Conservation (phyloP, 2,888 invertebrate species). For the Hydroisotoma schaefferi region DNA sequence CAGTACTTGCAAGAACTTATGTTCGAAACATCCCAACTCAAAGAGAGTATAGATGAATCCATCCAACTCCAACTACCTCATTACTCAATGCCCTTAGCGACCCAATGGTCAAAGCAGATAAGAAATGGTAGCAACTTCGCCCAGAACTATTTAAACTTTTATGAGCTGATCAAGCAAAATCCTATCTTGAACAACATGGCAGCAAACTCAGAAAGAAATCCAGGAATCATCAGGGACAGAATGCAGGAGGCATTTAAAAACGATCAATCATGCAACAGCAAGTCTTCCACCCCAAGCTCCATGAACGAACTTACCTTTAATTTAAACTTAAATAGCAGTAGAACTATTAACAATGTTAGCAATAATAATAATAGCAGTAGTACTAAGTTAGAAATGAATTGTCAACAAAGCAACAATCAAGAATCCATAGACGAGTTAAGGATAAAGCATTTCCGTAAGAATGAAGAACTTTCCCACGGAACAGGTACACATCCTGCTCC, state of each 20-base stretch:
- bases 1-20: slow-evolving; percentile 33
- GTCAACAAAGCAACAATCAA: neutral
- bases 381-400: neutral
- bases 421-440: neutral
- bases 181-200: neutral
- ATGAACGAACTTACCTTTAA: too few species aligned
- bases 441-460: too few species aligned
- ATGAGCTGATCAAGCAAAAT: slow-evolving; percentile 18
- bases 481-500: slow-evolving; percentile 27
- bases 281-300: neutral
- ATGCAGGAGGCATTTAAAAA: slow-evolving; percentile 9
- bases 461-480: slow-evolving; percentile 40
- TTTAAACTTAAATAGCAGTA: too few species aligned
- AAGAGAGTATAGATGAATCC: slow-evolving; percentile 31
- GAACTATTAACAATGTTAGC: too few species aligned
- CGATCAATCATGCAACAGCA: too few species aligned
- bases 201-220: neutral
- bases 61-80: slow-evolving; percentile 31
- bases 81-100: slow-evolving; percentile 13
- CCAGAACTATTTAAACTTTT: slow-evolving; percentile 29
- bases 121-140: slow-evolving; percentile 19
- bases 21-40: slow-evolving; percentile 20
- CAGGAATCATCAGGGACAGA: slow-evolving; percentile 1
- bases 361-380: neutral
- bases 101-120: slow-evolving; percentile 22